A percentile compares a stretch with the other conserved stretches of the same genome.
Evolutionary conservation across 1,140 invertebrate species (phyloP).

Genomic region (Trichonephila inaurata): DNA sequence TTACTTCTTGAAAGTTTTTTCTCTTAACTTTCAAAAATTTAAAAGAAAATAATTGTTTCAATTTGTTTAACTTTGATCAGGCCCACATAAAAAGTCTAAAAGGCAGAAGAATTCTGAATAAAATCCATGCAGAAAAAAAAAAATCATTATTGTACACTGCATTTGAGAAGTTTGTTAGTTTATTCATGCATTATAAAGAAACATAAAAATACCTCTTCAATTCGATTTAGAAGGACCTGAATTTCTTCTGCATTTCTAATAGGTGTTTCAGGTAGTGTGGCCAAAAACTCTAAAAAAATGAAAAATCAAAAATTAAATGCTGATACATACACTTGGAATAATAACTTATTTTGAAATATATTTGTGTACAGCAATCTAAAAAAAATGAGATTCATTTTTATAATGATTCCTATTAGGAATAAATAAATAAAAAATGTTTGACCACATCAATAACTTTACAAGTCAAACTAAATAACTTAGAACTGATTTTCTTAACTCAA

Average conservation of each 20-base stretch:
- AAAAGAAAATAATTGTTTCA: too few relatives aligned
- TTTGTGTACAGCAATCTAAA: too few relatives aligned
- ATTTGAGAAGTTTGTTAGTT: background rate
- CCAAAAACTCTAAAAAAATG: conserved; percentile 51
- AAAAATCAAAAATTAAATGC: background rate
- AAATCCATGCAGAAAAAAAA: background rate
- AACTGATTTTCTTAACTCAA: too few relatives aligned
- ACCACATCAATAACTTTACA: too few relatives aligned
- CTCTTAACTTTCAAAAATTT: too few relatives aligned
- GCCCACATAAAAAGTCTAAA: background rate
- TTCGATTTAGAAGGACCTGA: conserved; percentile 58
- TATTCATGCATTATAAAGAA: background rate
- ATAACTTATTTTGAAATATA: background rate
- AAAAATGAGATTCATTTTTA: background rate
- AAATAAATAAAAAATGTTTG: background rate
- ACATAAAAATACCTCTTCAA: conserved; percentile 68
- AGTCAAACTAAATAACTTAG: too few relatives aligned
- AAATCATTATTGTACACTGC: background rate
- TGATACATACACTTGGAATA: background rate
- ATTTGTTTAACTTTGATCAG: too few relatives aligned
- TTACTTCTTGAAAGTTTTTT: too few relatives aligned
- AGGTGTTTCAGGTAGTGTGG: conserved; percentile 47
- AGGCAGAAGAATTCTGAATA: background rate
- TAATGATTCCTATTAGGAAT: background rate
- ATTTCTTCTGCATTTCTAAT: conserved; percentile 57